Conservation (phyloP, 2,113 vertebrate species). For the Actenoides lindsayi region DNA sequence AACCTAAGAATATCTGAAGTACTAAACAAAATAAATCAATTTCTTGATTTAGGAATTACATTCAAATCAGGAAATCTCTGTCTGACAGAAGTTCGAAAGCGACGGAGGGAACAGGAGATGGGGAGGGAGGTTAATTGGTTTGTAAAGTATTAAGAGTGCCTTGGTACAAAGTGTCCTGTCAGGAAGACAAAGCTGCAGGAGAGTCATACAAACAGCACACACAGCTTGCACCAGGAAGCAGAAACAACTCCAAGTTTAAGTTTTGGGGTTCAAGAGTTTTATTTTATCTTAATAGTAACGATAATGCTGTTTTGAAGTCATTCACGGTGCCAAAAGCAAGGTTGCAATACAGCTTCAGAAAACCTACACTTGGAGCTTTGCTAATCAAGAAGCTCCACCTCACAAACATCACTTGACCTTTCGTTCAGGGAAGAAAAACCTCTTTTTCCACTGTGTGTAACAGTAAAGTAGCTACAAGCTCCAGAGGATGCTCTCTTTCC, state of each 20-base stretch:
- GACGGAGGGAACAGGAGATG: neutral
- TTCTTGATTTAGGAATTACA: neutral
- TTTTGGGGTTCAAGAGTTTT: neutral
- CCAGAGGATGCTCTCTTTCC: neutral
- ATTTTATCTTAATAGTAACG: neutral
- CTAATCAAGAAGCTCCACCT: neutral
- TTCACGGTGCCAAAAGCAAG: neutral
- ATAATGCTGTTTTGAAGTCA: neutral
- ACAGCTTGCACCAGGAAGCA: neutral
- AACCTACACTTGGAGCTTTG: neutral
- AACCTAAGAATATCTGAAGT: neutral
- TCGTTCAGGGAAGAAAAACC: neutral
- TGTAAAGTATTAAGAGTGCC: neutral
- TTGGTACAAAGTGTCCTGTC: neutral
- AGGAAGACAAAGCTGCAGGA: neutral
- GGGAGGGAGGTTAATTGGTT: neutral
- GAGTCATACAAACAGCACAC: fast-evolving
- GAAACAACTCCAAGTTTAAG: neutral
- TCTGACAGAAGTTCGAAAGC: neutral
- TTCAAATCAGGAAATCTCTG: neutral
- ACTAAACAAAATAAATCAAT: neutral
- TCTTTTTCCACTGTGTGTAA: neutral
- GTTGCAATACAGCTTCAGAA: neutral
- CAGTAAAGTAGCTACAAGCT: neutral
- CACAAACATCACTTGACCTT: neutral